Percentiles rank a stretch among this genome's conserved stretches.
These are phyloP conservation scores for Platycheirus rosarum DNA, from an alignment of 2,888 invertebrate species.

Conservation along the genomic window DNA sequence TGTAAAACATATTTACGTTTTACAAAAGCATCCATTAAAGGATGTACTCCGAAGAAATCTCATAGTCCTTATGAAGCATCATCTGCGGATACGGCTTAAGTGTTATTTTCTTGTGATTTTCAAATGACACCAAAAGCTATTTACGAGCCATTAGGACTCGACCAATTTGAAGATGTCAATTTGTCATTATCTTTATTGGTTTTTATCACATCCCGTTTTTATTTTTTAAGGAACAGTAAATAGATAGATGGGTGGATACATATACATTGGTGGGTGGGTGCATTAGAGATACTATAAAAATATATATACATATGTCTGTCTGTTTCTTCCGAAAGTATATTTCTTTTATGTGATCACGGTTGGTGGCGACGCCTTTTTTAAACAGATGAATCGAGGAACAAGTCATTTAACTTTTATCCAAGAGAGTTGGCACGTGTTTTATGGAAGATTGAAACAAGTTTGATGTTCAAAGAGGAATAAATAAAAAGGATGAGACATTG, in stretches of 20 bases:
- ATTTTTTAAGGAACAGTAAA: not conserved
- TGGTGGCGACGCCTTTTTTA: not conserved
- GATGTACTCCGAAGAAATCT: no score
- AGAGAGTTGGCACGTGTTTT: not conserved
- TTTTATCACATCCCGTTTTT: not conserved
- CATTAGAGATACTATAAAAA: no score
- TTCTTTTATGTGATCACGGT: not conserved
- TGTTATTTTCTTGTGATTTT: not conserved
- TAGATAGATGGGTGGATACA: not conserved
- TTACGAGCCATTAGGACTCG: conserved; percentile 21
- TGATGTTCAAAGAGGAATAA: no score
- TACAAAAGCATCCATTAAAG: no score
- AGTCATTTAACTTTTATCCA: not conserved
- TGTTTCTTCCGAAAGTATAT: not conserved
- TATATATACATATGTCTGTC: not conserved
- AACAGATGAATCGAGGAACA: not conserved
- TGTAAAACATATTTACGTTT: no score
- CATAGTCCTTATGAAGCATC: no score
- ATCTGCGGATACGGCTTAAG: not conserved
- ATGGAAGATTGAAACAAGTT: not conserved
- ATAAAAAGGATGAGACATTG: not conserved
- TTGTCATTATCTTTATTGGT: conserved; percentile 15
- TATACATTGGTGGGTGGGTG: no score
- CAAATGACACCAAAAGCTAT: conserved; percentile 12
- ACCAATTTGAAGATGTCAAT: conserved; percentile 31